Evolutionary conservation across 37 sponge, comb jelly and placozoan species (phyloP).

Genomic region (Spongia lamella): DNA sequence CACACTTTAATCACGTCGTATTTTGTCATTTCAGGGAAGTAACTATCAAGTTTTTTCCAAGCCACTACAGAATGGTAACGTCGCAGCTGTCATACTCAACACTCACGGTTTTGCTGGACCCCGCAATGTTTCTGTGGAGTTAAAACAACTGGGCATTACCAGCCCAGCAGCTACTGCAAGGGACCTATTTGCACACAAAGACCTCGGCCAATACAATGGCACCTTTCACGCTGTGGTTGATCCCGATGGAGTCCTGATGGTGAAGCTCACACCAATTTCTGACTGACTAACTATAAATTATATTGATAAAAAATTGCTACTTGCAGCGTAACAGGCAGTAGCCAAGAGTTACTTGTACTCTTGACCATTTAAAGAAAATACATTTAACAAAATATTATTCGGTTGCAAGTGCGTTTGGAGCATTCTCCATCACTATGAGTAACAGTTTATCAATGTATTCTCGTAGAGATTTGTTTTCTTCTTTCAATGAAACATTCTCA

Average conservation of each 20-base stretch:
- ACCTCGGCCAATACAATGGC: conserved; percentile 59
- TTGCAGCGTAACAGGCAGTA: not conserved
- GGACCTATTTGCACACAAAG: conserved; percentile 67
- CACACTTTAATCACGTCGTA: not conserved
- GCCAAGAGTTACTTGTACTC: not conserved
- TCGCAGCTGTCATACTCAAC: conserved; percentile 68
- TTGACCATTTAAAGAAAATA: not conserved
- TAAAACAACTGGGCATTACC: conserved; percentile 51
- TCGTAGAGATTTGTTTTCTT: conserved; percentile 54
- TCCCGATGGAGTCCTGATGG: conserved; percentile 75
- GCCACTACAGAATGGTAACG: conserved; percentile 25
- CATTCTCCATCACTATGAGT: conserved; percentile 39
- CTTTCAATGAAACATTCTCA: conserved; percentile 44
- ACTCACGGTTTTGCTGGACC: conserved; percentile 24
- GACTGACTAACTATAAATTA: no score
- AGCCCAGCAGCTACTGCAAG: conserved; percentile 25
- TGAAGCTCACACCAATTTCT: conserved; percentile 69
- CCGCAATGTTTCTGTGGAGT: conserved; percentile 45
- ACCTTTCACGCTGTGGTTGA: conserved; percentile 53
- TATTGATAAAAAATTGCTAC: not conserved
- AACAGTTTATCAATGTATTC: conserved; percentile 66
- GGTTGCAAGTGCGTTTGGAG: conserved; percentile 62
- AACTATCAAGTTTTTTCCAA: conserved; percentile 34
- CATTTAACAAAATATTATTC: not conserved
- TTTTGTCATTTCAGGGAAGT: not conserved